A percentile compares a stretch with the other conserved stretches of the same genome.
Conservation (phyloP, 1,140 invertebrate genomes). For the Caerostris extrusa region DNA sequence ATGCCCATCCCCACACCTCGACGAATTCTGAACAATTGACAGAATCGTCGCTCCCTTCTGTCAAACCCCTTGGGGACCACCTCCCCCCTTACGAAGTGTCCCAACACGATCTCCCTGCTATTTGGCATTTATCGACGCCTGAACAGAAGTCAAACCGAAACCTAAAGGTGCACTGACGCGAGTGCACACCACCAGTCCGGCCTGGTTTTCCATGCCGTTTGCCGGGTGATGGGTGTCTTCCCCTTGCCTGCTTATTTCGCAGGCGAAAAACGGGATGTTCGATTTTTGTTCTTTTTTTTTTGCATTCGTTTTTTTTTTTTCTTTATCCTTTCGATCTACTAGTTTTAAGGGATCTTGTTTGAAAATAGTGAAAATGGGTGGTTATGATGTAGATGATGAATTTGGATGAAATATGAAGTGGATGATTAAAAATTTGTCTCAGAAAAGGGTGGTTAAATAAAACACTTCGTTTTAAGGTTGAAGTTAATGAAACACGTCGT, state of each 20-base stretch:
- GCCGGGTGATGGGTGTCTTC: slow-evolving; percentile 44
- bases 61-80: slow-evolving; percentile 28
- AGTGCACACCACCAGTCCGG: slow-evolving; percentile 32
- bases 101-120: background rate
- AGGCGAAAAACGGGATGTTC: background rate
- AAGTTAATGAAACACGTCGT: no score
- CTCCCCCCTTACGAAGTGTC: background rate
- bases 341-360: background rate
- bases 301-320: background rate
- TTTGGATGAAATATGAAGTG: no score
- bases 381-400: background rate
- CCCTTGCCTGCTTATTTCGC: background rate
- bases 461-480: no score
- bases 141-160: slow-evolving; percentile 36
- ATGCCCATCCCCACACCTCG: slow-evolving; percentile 23
- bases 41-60: slow-evolving; percentile 40
- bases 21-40: slow-evolving; percentile 38
- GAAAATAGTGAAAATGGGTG: background rate
- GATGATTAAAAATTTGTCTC: no score
- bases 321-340: background rate
- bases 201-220: slow-evolving; percentile 62
- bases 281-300: background rate
- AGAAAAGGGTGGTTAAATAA: no score
- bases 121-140: slow-evolving; percentile 18
- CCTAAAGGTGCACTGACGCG: slow-evolving; percentile 43